Base-by-base conservation (phyloP, 2,888 invertebrate genomes). In the Apamea epomidion region DNA sequence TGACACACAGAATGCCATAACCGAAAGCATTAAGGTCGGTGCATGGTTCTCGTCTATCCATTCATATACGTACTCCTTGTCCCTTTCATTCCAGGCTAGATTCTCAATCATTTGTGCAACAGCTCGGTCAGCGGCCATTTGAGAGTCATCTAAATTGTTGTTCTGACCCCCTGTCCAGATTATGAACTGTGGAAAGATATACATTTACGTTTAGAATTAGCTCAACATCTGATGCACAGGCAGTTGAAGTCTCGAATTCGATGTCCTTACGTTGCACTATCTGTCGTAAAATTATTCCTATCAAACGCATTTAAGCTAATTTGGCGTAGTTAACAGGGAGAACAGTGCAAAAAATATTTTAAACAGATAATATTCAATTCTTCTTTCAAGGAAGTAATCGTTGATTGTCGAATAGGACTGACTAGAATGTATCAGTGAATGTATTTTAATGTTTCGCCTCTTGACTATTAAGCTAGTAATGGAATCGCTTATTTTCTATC, bases 21-120 rank as follows among this genome's bases (percentile, higher is more conserved):
- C 78, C 0, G 97, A 97, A 3, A 94, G 87, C 5, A 93, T 90
- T 3, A 95, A 51, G 0, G 94, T 93, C 0, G 94, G 91, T 0
- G 95, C 96, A 81, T 95, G 93, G 51, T 96, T 97, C 51, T 95
- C 95, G 8, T 95, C 93, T 8, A 97, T 96, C 97, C 97, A 97
- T 25, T 95, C 94, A 83, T 97, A 97, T 0, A 95, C 93, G 0
- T 86, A 71, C 0, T 94, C 90, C 21, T 93, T 58, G 16, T 92
- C 78, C 0, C 76, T 71, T 0, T 76, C 48, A 1, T 90, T 84
- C 97, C 97, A 97, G 0, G 37, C 42, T 0, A 91, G 18, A 68
- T 95, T 93, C 45, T 95, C 93, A 0, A n/a, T 4, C 0, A 93
- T 91, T 12, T 90, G 86, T 0, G 42, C 76, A 0, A 88, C 74